These are phyloP conservation scores for Ailurus styani DNA, from an alignment of 2,113 vertebrate species.

Conservation along the genomic window DNA sequence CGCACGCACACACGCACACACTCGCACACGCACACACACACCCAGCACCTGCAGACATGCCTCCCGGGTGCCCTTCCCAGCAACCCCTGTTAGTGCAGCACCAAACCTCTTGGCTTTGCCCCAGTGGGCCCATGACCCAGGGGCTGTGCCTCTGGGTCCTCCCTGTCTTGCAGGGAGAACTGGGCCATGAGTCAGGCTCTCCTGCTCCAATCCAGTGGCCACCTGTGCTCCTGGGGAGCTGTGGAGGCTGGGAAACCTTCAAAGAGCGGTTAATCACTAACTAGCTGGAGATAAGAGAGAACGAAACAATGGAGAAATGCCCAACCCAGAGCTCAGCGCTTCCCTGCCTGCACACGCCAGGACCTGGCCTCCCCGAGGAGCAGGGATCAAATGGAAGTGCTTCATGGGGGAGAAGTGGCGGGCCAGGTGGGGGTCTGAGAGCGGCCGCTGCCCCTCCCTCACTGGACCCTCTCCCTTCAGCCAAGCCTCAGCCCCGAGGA, in stretches of 20 bases:
- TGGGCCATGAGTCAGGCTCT: conserved; percentile 25
- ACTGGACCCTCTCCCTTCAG: background rate
- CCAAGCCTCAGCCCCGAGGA: background rate
- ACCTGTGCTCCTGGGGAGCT: conserved; percentile 58
- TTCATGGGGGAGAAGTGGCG: background rate
- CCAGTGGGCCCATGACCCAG: background rate
- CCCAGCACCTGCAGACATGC: background rate
- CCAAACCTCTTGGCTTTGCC: background rate
- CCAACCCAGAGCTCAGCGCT: conserved; percentile 45
- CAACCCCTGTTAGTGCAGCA: background rate
- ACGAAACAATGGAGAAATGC: conserved; percentile 64
- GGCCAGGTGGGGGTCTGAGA: background rate
- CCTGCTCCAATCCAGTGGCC: conserved; percentile 43
- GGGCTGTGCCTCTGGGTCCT: background rate
- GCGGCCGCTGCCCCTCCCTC: background rate
- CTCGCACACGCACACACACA: too few species aligned
- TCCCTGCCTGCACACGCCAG: conserved; percentile 49
- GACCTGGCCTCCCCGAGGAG: background rate
- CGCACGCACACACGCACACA: background rate
- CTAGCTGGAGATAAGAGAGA: conserved; percentile 68
- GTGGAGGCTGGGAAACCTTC: conserved; percentile 64
- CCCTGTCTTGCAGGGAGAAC: background rate
- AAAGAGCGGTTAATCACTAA: conserved; percentile 74
- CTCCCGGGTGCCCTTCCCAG: background rate
- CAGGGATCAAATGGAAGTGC: background rate